phyloP scores from a whole-genome alignment of 1,140 invertebrate genomes.

The Sycophaga agraensis region DNA sequence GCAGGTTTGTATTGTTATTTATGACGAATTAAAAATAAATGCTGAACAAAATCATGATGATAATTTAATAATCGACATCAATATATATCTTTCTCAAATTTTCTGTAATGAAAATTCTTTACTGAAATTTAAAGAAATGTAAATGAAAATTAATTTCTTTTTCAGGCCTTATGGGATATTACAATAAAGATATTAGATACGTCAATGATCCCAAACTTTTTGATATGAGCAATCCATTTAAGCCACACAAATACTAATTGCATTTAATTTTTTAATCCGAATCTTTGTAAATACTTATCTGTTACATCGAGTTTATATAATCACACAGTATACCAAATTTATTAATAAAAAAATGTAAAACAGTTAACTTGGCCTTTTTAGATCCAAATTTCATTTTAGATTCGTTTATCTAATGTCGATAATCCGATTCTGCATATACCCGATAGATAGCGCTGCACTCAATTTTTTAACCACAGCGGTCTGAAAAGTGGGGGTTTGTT shows the following conservation, averaged over 20 bases:
- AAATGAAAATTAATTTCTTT: constrained; percentile 17
- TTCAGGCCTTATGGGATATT: constrained; percentile 67
- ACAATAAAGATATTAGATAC: constrained; percentile 74
- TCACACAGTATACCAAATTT: too few species aligned
- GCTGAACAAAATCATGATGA: too few species aligned
- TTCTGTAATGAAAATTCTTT: background rate
- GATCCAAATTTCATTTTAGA: background rate
- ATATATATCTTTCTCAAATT: too few species aligned
- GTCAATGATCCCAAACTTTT: constrained; percentile 82
- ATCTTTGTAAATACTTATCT: constrained; percentile 13
- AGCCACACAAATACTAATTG: constrained; percentile 73
- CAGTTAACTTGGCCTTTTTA: too few species aligned
- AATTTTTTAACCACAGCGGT: background rate
- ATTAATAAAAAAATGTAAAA: too few species aligned
- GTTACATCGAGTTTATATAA: background rate
- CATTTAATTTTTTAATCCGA: background rate
- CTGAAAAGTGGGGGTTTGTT: constrained; percentile 7
- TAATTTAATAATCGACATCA: too few species aligned
- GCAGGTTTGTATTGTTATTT: constrained; percentile 56
- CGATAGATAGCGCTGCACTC: background rate
- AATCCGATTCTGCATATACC: background rate
- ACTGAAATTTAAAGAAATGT: too few species aligned
- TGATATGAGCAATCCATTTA: constrained; percentile 76
- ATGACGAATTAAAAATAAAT: too few species aligned
- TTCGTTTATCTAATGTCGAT: constrained; percentile 11